Conservation (phyloP, 64 coral and sea anemone genomes). For the Dendronephthya gigantea region DNA sequence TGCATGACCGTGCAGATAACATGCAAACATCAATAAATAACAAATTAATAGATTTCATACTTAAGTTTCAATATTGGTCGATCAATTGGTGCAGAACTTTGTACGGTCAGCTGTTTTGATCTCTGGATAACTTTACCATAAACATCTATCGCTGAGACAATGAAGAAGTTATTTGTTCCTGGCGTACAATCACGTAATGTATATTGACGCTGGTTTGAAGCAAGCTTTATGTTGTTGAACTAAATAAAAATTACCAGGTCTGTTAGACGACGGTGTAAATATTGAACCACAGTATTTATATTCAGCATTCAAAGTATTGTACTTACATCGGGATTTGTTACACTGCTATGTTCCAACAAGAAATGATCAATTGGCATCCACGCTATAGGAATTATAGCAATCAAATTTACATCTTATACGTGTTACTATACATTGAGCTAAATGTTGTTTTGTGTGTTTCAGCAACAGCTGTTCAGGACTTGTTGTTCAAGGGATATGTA, state of each 20-base stretch:
- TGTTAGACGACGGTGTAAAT: too few species aligned
- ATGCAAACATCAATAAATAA: not conserved
- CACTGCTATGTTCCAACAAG: not conserved
- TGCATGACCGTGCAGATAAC: too few species aligned
- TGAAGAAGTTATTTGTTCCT: conserved; percentile 77
- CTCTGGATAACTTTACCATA: conserved; percentile 41
- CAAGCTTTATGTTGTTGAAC: not conserved
- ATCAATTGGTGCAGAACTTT: conserved; percentile 53
- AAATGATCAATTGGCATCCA: not conserved
- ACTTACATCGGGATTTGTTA: not conserved
- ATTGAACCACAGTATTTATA: too few species aligned
- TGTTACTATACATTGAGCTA: too few species aligned
- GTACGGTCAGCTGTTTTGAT: conserved; percentile 54
- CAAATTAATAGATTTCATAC: conserved; percentile 8
- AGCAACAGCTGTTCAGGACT: too few species aligned
- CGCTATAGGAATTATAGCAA: not conserved
- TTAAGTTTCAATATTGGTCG: conserved; percentile 39
- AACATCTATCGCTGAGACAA: conserved; percentile 43
- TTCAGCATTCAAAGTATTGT: too few species aligned
- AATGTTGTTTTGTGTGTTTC: too few species aligned
- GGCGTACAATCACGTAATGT: conserved; percentile 46
- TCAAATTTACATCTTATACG: too few species aligned
- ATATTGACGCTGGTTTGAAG: not conserved
- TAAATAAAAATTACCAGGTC: not conserved
- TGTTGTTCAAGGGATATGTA: too few species aligned